Evolutionary conservation across 1,140 invertebrate species (phyloP).

Genomic region (Lasioglossum albipes): DNA sequence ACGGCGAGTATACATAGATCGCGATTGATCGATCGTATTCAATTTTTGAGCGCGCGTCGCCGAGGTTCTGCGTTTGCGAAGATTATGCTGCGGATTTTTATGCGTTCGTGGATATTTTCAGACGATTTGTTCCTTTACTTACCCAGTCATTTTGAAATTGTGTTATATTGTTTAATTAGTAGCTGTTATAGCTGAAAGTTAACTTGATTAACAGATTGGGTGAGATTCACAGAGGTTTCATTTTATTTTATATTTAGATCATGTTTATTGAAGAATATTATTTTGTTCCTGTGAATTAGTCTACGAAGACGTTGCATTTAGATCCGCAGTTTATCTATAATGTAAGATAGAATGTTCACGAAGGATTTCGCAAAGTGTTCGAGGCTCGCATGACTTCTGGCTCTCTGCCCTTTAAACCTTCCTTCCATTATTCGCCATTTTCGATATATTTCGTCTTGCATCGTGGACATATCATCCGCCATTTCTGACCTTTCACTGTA

Average conservation of each 20-base stretch:
- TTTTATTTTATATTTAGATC: background rate
- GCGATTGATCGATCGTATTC: constrained; percentile 2
- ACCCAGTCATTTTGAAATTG: too few species aligned
- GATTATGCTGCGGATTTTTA: constrained; percentile 4
- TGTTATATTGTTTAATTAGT: too few species aligned
- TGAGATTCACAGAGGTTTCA: background rate
- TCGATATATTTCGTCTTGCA: background rate
- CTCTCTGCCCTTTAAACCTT: background rate
- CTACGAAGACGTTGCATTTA: background rate
- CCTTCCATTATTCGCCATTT: background rate
- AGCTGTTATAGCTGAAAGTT: background rate
- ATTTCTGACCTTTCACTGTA: background rate
- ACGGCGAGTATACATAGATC: constrained; percentile 58
- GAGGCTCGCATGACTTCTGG: too few species aligned
- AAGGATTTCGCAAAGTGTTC: background rate
- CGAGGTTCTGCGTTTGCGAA: constrained; percentile 12
- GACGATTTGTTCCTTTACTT: too few species aligned
- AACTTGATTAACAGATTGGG: background rate
- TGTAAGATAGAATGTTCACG: background rate
- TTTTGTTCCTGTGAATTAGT: background rate
- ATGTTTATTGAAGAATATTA: background rate
- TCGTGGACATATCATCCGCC: constrained; percentile 13
- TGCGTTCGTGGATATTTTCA: background rate
- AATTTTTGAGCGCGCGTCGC: background rate
- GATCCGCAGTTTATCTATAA: background rate